These are phyloP conservation scores for Cricetomys ansorgei DNA, from an alignment of 2,113 vertebrate species.

Conservation along the genomic window DNA sequence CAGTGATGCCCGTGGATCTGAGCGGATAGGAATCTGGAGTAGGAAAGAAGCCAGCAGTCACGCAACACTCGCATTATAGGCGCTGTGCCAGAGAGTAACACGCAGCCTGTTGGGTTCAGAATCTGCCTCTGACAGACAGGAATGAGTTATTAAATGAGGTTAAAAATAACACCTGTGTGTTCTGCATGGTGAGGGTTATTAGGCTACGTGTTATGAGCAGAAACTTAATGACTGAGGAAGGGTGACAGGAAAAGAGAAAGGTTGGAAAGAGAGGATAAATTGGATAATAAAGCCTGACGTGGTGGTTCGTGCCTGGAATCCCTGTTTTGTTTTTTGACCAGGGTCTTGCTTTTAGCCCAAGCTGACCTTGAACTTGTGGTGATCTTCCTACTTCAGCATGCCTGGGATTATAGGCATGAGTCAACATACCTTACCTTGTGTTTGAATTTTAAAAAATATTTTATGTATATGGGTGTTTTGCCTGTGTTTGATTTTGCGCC, in stretches of 20 bases:
- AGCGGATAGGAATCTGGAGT: not conserved
- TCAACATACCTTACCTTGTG: not conserved
- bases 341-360: not conserved
- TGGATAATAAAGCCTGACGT: not conserved
- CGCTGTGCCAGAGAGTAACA: not conserved
- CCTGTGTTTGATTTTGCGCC: not conserved
- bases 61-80: not conserved
- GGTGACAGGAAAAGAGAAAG: too few relatives aligned
- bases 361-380: not conserved
- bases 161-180: not conserved
- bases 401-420: not conserved
- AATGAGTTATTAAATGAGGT: not conserved
- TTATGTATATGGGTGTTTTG: not conserved
- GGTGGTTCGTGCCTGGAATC: not conserved
- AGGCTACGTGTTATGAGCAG: not conserved
- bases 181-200: not conserved
- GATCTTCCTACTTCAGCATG: not conserved
- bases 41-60: not conserved
- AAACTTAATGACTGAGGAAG: not conserved
- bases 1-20: not conserved
- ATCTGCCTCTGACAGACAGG: not conserved
- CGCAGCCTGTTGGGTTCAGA: not conserved
- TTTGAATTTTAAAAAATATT: not conserved
- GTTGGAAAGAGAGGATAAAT: fast-evolving
- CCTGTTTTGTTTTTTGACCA: not conserved